phyloP scores from a whole-genome alignment of 2,113 vertebrate genomes.

The Phaethon lepturus region DNA sequence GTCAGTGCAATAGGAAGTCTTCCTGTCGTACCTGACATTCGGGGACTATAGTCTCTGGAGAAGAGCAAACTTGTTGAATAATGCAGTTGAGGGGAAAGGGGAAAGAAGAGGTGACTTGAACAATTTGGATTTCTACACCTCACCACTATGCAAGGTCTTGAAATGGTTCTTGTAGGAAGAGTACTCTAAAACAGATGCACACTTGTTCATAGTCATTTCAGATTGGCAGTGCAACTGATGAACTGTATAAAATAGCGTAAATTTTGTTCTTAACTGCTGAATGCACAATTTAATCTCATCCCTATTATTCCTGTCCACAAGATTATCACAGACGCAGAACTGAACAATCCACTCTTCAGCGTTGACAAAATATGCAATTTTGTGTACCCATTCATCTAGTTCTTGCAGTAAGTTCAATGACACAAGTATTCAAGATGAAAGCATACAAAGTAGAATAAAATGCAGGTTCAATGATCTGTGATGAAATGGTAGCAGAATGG shows the following conservation, averaged over 20 bases:
- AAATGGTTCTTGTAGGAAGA: neutral
- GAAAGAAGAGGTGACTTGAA: neutral
- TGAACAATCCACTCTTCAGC: neutral
- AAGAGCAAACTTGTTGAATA: neutral
- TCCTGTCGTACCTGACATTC: neutral
- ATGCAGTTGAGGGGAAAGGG: rapidly evolving
- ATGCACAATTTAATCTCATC: neutral
- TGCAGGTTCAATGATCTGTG: neutral
- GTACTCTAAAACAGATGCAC: neutral
- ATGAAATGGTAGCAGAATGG: neutral
- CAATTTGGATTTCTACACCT: neutral
- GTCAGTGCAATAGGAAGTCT: neutral
- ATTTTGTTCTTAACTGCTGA: neutral
- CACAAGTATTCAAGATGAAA: neutral
- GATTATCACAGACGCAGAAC: neutral
- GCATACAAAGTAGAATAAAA: neutral
- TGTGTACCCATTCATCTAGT: neutral
- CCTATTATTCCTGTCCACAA: neutral
- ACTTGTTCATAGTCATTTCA: neutral
- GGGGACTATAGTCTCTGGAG: neutral
- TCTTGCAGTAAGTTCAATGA: neutral
- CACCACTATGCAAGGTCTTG: neutral
- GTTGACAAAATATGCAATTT: neutral
- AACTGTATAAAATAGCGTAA: neutral
- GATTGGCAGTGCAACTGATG: neutral